A percentile compares a stretch with the other conserved stretches of the same genome.
Conservation (phyloP, 1,140 invertebrate genomes). For the Drosophila ercepeae region DNA sequence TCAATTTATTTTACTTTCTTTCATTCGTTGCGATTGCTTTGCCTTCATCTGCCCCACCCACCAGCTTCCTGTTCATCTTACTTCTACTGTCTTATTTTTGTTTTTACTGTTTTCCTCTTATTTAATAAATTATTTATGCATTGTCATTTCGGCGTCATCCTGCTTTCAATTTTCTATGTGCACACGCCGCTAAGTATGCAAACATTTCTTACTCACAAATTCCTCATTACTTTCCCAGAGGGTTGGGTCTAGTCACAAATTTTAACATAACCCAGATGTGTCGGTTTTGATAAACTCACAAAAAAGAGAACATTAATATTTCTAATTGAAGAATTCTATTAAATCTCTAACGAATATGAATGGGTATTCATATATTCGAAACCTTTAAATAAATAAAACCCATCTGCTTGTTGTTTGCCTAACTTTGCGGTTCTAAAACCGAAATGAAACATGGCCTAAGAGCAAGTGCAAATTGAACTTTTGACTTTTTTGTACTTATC, state of each 20-base stretch:
- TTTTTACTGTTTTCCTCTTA: conserved; percentile 45
- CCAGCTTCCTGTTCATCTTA: neutral
- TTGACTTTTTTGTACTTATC: conserved; percentile 39
- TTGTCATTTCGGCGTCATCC: conserved; percentile 55
- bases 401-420: neutral
- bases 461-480: conserved; percentile 49
- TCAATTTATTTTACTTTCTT: conserved; percentile 73
- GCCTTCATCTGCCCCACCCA: neutral
- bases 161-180: conserved; percentile 37
- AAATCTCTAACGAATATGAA: no score
- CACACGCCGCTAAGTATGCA: conserved; percentile 55
- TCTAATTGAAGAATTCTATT: no score
- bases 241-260: neutral
- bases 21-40: conserved; percentile 31
- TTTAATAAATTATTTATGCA: conserved; percentile 81
- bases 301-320: no score
- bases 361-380: neutral
- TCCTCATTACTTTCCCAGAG: conserved; percentile 26
- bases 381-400: neutral
- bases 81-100: conserved; percentile 12
- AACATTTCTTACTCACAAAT: conserved; percentile 41
- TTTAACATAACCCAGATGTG: conserved; percentile 24
- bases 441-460: conserved; percentile 52
- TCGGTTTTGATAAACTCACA: conserved; percentile 30
- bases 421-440: conserved; percentile 28